phyloP scores from a whole-genome alignment of 2,797 vertebrate species.

The Alca torda region DNA sequence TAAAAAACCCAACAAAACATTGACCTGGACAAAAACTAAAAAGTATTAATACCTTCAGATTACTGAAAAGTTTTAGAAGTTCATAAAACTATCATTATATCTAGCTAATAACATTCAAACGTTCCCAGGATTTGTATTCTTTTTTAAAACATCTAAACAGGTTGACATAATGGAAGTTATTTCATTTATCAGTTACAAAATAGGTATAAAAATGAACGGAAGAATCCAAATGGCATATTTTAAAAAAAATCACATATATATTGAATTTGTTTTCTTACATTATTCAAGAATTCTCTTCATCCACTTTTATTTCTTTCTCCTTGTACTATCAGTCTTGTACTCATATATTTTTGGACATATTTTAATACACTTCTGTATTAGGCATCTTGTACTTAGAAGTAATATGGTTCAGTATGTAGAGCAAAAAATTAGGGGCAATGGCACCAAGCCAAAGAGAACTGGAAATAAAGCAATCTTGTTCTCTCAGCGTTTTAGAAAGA shows the following conservation, averaged over 20 bases:
- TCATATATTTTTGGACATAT: constrained; percentile 1
- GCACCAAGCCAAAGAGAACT: constrained; percentile 51
- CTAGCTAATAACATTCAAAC: background rate
- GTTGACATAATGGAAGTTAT: background rate
- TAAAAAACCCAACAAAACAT: rapidly evolving
- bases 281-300: background rate
- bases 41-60: background rate
- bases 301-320: background rate
- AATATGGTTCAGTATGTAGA: constrained; percentile 7
- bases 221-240: background rate
- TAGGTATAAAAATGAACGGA: background rate
- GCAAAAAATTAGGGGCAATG: constrained; percentile 49
- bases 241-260: background rate
- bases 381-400: constrained; percentile 52
- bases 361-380: constrained; percentile 1
- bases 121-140: background rate
- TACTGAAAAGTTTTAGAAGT: background rate
- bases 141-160: background rate
- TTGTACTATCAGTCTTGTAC: background rate
- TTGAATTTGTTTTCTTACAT: background rate
- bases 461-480: constrained; percentile 53
- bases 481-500: constrained; percentile 38
- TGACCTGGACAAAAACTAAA: background rate
- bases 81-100: background rate
- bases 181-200: background rate